Base-by-base conservation (phyloP, 2,113 vertebrate genomes). In the Phrynocephalus versicolor region DNA sequence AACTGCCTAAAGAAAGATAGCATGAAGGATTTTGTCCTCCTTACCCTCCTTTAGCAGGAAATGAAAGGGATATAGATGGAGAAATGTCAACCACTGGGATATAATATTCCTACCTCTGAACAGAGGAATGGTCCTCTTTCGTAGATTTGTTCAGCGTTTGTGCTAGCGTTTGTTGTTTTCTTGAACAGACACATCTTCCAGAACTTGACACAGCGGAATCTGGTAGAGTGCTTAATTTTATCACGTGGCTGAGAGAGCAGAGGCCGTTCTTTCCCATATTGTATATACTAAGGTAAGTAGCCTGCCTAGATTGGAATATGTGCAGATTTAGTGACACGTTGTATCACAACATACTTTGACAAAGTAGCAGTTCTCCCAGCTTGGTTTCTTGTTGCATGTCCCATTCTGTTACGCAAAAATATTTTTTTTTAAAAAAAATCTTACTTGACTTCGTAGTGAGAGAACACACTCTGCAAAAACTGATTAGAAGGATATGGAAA, bases 141-240 rank as follows among this genome's bases (percentile, higher is more conserved):
- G 23, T 33, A 37, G 45, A 64, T 69, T 73, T 81, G 27, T 15
- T 58, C 2, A 85, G 6, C 79, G 1, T 60, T 91, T 72, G 91
- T 85, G 12, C 64, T 89, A 64, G 10, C 39, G 25, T 78, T 84
- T 64, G 41, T 25, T 39, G 58, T 51, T 92, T 92, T 92, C 37
- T 89, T 74, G 90, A 71, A 90, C 82, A 99, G 98, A 97, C 96
- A 21, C 91, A 97, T 65, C 97, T 99, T 79, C 98, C 98, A 37
- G 98, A 99, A 94, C 95, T 99, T 92, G 97, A 99, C 94, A 98
- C 98, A 0, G 96, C 97, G 58, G 98, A 99, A 95, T 99, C 98
- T 10, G 94, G 96, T 86, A 97, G 97, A 95, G 97, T 94, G 88
- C 85, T 93, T 95, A 94, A 97, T 87, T 99, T 99, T 77, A 88